These are phyloP conservation scores for Proteles cristata DNA, from an alignment of 2,113 vertebrate genomes.

Conservation along the genomic window DNA sequence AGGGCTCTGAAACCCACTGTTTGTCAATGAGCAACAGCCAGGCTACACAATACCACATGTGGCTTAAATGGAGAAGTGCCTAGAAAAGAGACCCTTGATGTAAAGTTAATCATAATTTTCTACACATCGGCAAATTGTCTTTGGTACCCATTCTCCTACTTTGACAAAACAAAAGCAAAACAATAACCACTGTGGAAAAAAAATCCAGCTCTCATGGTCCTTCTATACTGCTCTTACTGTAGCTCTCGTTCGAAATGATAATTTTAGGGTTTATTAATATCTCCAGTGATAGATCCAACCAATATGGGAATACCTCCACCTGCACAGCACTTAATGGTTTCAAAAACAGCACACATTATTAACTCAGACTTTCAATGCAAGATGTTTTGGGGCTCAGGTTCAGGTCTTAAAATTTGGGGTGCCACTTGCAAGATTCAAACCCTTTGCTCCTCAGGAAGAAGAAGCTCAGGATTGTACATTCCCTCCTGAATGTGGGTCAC, in stretches of 20 bases:
- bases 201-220: neutral
- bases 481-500: neutral
- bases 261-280: conserved; percentile 20
- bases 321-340: neutral
- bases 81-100: neutral
- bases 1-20: neutral
- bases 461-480: neutral
- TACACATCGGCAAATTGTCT: neutral
- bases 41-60: neutral
- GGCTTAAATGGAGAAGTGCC: neutral
- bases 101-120: neutral
- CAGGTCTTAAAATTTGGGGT: neutral
- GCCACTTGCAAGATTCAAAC: neutral
- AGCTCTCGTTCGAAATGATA: neutral
- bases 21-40: neutral
- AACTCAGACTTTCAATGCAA: neutral
- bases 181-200: neutral
- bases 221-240: neutral
- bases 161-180: neutral
- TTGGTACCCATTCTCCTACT: neutral
- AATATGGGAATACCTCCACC: neutral
- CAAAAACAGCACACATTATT: neutral
- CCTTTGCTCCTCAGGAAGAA: neutral
- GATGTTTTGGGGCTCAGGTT: neutral
- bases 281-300: neutral